phyloP scores from a whole-genome alignment of 2,113 vertebrate species.

The human region DNA sequence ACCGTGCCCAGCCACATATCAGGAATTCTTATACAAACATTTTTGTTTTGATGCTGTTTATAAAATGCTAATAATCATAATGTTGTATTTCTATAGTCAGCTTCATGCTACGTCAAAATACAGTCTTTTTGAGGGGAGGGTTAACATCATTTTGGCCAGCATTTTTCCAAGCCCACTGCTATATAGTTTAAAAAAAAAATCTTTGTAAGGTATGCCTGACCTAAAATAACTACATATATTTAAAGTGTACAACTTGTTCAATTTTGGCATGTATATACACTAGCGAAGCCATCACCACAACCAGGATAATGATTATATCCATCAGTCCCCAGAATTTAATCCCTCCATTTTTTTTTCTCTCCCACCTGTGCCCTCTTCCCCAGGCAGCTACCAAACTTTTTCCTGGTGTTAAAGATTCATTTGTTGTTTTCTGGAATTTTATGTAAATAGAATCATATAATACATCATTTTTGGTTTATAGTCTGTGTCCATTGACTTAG shows the following conservation, averaged over 20 bases:
- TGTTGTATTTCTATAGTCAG: constrained; percentile 18
- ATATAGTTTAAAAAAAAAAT: not conserved
- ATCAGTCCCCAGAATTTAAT: not conserved
- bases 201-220: not conserved
- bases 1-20: not conserved
- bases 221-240: not conserved
- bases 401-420: not conserved
- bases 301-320: not conserved
- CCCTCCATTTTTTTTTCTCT: not conserved
- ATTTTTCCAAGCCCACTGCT: constrained; percentile 16
- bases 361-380: not conserved
- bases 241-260: not conserved
- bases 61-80: constrained; percentile 4
- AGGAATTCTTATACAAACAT: not conserved
- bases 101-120: not conserved
- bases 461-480: not conserved
- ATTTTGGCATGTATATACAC: not conserved
- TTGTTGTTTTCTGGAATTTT: constrained; percentile 37
- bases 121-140: not conserved
- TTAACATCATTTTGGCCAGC: constrained; percentile 6
- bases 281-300: not conserved
- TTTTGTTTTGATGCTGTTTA: constrained; percentile 13
- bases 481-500: not conserved
- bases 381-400: not conserved
- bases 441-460: not conserved